Percentiles rank a stretch among this genome's conserved stretches.
phyloP scores from a whole-genome alignment of 2,888 invertebrate species.

The Agrotis ipsilon region DNA sequence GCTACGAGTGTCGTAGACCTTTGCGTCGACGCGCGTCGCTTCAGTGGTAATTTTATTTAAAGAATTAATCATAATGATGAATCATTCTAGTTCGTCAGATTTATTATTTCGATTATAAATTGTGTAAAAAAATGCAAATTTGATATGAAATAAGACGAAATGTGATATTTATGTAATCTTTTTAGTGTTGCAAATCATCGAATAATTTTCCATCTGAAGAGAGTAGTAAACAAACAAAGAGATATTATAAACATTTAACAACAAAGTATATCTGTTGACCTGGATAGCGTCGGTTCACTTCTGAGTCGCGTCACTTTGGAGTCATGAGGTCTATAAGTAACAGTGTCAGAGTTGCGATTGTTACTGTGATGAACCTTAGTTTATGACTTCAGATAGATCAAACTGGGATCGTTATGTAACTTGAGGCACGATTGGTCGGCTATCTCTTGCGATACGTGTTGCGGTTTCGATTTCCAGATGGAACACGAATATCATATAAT shows the following conservation, averaged over 20 bases:
- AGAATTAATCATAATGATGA: conserved; percentile 20
- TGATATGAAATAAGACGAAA: neutral
- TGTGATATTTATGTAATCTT: neutral
- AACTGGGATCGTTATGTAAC: too few species aligned
- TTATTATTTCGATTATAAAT: neutral
- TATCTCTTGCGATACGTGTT: too few species aligned
- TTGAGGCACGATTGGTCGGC: too few species aligned
- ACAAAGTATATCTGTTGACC: conserved; percentile 29
- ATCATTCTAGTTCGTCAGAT: neutral
- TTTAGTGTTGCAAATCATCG: too few species aligned
- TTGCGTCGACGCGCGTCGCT: neutral
- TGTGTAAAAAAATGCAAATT: neutral
- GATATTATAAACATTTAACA: neutral
- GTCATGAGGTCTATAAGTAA: conserved; percentile 27
- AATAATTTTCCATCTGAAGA: too few species aligned
- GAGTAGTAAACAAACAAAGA: conserved; percentile 10
- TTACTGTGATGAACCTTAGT: conserved; percentile 1
- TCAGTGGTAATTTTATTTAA: conserved; percentile 4
- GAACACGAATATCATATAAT: too few species aligned
- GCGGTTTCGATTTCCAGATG: too few species aligned
- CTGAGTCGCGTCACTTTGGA: conserved; percentile 15
- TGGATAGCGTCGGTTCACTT: conserved; percentile 1
- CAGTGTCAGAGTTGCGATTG: conserved; percentile 2
- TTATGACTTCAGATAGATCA: neutral
- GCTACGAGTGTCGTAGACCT: conserved; percentile 52